These are phyloP conservation scores for Tipula helvola DNA, from an alignment of 2,888 invertebrate species.

Conservation along the genomic window DNA sequence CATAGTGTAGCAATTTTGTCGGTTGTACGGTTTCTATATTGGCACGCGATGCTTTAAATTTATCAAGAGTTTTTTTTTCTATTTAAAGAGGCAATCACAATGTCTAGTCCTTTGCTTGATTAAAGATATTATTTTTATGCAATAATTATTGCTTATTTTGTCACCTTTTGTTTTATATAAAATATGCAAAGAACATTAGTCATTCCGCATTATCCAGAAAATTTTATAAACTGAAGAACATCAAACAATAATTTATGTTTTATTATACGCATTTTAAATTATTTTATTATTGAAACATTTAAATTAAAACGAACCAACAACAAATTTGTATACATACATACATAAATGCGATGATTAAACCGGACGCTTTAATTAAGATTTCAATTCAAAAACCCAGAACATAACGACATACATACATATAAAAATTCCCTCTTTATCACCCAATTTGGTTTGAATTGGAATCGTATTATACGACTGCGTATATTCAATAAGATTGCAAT, in stretches of 20 bases:
- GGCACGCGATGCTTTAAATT: no score
- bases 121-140: no score
- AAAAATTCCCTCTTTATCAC: background rate
- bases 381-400: background rate
- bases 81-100: no score
- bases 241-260: background rate
- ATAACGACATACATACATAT: background rate
- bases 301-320: background rate
- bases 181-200: background rate
- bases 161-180: no score
- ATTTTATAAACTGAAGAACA: background rate
- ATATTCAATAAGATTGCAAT: background rate
- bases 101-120: no score
- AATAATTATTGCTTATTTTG: no score
- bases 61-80: no score
- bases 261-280: background rate
- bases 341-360: background rate
- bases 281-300: background rate
- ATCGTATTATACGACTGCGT: background rate
- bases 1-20: no score
- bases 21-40: no score
- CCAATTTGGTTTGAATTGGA: background rate
- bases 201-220: background rate
- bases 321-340: background rate
- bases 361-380: background rate